phyloP scores from a whole-genome alignment of 1,140 invertebrate species.

The Epicauta chinensis region DNA sequence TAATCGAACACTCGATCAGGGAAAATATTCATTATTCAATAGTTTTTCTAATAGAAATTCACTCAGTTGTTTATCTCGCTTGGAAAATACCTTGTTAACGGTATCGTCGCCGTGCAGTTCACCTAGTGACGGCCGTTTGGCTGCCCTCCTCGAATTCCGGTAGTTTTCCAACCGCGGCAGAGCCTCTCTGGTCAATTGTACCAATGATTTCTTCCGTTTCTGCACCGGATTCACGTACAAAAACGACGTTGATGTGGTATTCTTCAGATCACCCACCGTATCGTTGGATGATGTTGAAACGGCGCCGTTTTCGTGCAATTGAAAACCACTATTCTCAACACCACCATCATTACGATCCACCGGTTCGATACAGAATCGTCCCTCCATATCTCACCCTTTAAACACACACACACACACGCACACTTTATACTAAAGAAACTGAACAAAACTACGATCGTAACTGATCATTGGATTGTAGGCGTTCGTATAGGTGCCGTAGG shows the following conservation, averaged over 20 bases:
- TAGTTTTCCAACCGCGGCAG: slow-evolving; percentile 86
- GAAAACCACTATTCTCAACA: slow-evolving; percentile 31
- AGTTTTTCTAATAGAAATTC: background rate
- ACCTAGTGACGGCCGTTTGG: slow-evolving; percentile 66
- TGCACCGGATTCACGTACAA: background rate
- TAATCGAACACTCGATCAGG: no score
- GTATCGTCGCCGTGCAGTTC: slow-evolving; percentile 59
- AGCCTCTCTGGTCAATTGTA: slow-evolving; percentile 64
- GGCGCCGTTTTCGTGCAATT: slow-evolving; percentile 30
- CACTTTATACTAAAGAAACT: no score
- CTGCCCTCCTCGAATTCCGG: slow-evolving; percentile 66
- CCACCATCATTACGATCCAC: slow-evolving; percentile 6
- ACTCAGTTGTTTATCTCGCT: background rate
- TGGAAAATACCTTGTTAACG: slow-evolving; percentile 42
- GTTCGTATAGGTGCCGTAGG: slow-evolving; percentile 1
- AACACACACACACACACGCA: no score
- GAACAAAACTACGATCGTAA: no score
- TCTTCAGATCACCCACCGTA: slow-evolving; percentile 13
- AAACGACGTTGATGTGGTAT: background rate
- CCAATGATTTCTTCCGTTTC: slow-evolving; percentile 46
- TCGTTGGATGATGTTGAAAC: slow-evolving; percentile 8
- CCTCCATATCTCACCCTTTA: slow-evolving; percentile 15
- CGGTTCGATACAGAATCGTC: slow-evolving; percentile 10
- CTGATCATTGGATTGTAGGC: slow-evolving; percentile 2
- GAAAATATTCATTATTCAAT: no score